Conservation (phyloP, 2,888 invertebrate genomes). For the Mythimna impura region DNA sequence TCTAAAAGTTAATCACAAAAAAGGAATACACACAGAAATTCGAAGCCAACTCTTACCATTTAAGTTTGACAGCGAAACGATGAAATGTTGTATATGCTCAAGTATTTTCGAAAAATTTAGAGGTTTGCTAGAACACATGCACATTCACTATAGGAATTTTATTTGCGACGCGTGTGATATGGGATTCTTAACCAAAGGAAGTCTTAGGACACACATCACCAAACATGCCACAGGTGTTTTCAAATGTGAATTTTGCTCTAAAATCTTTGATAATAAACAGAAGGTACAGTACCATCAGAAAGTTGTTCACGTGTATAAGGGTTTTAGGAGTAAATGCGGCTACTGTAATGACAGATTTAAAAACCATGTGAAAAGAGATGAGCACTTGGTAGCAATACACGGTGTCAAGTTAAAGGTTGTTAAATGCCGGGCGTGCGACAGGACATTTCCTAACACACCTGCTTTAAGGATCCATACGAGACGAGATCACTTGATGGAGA, state of each 20-base stretch:
- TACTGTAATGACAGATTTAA: slow-evolving; percentile 62
- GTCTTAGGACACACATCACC: neutral
- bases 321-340: neutral
- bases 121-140: slow-evolving; percentile 10
- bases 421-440: slow-evolving; percentile 72
- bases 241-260: slow-evolving; percentile 15
- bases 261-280: slow-evolving; percentile 1
- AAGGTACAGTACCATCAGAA: neutral
- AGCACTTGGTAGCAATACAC: slow-evolving; percentile 65
- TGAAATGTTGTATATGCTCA: slow-evolving; percentile 24
- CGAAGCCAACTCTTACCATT: slow-evolving; percentile 73
- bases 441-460: slow-evolving; percentile 82
- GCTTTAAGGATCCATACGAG: slow-evolving; percentile 84
- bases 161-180: slow-evolving; percentile 19
- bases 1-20: slow-evolving; percentile 62
- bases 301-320: neutral
- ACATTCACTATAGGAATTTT: slow-evolving; percentile 25
- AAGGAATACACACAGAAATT: slow-evolving; percentile 66
- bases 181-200: slow-evolving; percentile 10
- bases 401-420: slow-evolving; percentile 46
- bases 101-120: slow-evolving; percentile 6
- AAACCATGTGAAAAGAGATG: slow-evolving; percentile 56
- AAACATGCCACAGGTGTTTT: slow-evolving; percentile 1
- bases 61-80: slow-evolving; percentile 58
- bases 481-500: slow-evolving; percentile 71